Percentiles rank a stretch among this genome's conserved stretches.
These are phyloP conservation scores for Potamarius usumacintae DNA, from an alignment of 2,113 vertebrate genomes.

Conservation along the genomic window DNA sequence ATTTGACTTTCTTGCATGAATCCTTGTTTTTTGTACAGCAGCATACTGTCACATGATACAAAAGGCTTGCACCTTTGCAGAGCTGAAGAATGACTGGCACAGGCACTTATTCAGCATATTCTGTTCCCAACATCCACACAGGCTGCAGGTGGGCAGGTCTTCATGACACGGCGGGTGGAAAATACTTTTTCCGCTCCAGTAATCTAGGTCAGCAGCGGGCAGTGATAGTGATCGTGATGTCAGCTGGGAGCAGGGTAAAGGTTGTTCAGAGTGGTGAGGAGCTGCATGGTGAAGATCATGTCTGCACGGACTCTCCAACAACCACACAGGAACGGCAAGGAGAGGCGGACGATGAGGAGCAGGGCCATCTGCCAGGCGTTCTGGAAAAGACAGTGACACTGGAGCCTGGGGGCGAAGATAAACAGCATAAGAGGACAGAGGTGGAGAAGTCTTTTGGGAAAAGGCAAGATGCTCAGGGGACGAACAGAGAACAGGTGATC, in stretches of 20 bases:
- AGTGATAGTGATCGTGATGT: constrained; percentile 59
- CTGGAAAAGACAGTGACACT: background rate
- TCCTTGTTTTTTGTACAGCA: background rate
- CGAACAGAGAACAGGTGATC: constrained; percentile 33
- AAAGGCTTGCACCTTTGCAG: background rate
- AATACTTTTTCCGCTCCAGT: constrained; percentile 35
- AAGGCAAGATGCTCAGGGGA: constrained; percentile 18
- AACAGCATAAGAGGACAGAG: constrained; percentile 54
- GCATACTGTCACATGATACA: background rate
- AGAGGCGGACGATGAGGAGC: constrained; percentile 30
- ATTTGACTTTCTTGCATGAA: background rate
- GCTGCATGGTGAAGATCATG: constrained; percentile 43
- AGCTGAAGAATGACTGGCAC: constrained; percentile 24
- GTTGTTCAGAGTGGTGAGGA: constrained; percentile 8
- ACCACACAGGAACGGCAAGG: constrained; percentile 19
- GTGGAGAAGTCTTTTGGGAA: constrained; percentile 38
- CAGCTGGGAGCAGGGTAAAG: constrained; percentile 51
- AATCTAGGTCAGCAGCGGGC: constrained; percentile 21
- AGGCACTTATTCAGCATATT: constrained; percentile 10
- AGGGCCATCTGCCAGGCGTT: background rate
- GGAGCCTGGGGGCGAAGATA: constrained; percentile 35
- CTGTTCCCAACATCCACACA: constrained; percentile 42
- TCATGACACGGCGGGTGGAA: constrained; percentile 26
- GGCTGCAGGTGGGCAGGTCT: constrained; percentile 42
- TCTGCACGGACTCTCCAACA: constrained; percentile 7